Percentiles rank a stretch among this genome's conserved stretches.
Evolutionary conservation across 2,888 invertebrate species (phyloP).

Genomic region (Miltochrista miniata): DNA sequence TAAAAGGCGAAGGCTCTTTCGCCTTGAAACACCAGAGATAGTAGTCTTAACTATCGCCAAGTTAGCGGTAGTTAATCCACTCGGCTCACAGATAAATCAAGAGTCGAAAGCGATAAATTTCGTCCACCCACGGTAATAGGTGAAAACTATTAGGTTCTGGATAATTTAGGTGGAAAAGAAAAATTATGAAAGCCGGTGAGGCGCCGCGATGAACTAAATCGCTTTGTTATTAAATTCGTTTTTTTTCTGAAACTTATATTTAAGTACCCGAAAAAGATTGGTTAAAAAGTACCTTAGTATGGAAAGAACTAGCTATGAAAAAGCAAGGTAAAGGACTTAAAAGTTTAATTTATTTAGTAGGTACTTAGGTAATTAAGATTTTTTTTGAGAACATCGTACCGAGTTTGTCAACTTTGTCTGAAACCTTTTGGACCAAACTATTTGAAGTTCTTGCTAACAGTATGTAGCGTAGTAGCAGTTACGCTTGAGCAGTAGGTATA

Average conservation of each 20-base stretch:
- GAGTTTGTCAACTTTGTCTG: no score
- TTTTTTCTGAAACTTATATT: conserved; percentile 4
- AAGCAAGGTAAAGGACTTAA: no score
- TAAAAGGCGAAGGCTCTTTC: conserved; percentile 81
- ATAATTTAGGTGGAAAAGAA: conserved; percentile 68
- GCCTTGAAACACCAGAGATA: conserved; percentile 81
- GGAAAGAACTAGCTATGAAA: no score
- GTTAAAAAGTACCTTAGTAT: no score
- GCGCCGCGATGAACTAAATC: conserved; percentile 24
- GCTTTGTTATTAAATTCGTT: neutral
- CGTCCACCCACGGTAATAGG: conserved; percentile 77
- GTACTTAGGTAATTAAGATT: no score
- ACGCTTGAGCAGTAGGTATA: no score
- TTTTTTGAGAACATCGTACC: no score
- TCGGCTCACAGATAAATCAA: conserved; percentile 78
- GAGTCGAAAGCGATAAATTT: conserved; percentile 80
- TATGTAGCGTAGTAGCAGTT: no score
- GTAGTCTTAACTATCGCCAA: conserved; percentile 83
- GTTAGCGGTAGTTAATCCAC: conserved; percentile 83
- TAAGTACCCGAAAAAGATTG: no score
- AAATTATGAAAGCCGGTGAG: conserved; percentile 57
- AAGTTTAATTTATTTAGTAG: no score
- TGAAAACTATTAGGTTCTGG: conserved; percentile 80
- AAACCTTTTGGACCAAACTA: no score
- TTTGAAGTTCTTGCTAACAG: no score